Conservation (phyloP, 2,888 invertebrate species). For the Spialia ferax region DNA sequence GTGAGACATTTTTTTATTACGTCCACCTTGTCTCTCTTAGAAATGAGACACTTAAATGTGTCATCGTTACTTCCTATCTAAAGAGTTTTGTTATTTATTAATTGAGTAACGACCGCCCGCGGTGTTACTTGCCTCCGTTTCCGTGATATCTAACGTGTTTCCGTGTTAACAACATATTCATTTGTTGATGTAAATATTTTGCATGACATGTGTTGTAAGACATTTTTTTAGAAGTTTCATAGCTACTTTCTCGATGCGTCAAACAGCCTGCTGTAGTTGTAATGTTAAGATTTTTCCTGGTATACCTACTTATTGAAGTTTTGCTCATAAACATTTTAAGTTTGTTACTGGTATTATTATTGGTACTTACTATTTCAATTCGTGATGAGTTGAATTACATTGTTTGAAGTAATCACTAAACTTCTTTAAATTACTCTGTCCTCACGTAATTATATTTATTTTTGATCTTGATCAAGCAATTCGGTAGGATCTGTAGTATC, state of each 20-base stretch:
- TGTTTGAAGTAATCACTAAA: constrained; percentile 27
- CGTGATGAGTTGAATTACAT: constrained; percentile 33
- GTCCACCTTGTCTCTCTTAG: constrained; percentile 72
- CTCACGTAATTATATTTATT: constrained; percentile 18
- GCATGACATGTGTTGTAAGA: neutral
- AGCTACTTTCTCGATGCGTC: neutral
- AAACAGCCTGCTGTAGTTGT: no score
- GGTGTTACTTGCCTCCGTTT: constrained; percentile 48
- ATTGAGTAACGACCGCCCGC: constrained; percentile 53
- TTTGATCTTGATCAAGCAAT: constrained; percentile 9
- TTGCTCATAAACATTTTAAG: constrained; percentile 12
- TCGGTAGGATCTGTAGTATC: neutral
- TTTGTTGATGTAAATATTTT: constrained; percentile 20
- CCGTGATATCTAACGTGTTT: constrained; percentile 46
- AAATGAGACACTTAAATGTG: constrained; percentile 79
- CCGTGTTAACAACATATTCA: constrained; percentile 22
- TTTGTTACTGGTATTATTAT: constrained; percentile 40
- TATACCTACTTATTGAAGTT: neutral
- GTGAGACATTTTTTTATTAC: constrained; percentile 65
- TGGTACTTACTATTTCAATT: constrained; percentile 25
- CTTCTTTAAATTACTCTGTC: constrained; percentile 25
- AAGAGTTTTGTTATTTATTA: constrained; percentile 72
- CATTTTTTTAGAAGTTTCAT: neutral
- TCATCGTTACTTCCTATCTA: constrained; percentile 80
- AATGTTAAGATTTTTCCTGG: no score